phyloP scores from a whole-genome alignment of 1,140 invertebrate species.

The Aphis craccivora region DNA sequence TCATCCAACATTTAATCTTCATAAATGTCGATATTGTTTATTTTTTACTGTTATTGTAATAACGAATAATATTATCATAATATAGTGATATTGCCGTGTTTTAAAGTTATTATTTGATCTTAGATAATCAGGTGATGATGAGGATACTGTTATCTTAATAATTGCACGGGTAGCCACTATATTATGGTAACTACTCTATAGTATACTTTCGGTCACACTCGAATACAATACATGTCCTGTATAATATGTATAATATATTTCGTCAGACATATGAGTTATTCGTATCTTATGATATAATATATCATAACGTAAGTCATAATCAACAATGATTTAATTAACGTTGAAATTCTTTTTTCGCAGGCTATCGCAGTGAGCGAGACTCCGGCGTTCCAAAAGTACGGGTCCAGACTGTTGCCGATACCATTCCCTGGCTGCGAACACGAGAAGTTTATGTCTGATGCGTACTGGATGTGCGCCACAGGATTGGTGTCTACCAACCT shows the following conservation, averaged over 20 bases:
- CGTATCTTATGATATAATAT: neutral
- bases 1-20: no score
- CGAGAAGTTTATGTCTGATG: slow-evolving; percentile 62
- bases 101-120: no score
- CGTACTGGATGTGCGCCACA: slow-evolving; percentile 65
- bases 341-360: slow-evolving; percentile 43
- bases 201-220: neutral
- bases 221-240: neutral
- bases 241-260: neutral
- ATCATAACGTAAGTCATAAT: neutral
- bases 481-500: slow-evolving; percentile 61
- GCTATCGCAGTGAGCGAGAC: slow-evolving; percentile 71
- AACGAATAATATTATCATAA: no score
- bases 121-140: no score
- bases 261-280: neutral
- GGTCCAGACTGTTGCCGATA: slow-evolving; percentile 56
- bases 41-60: no score
- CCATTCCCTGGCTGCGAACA: slow-evolving; percentile 61
- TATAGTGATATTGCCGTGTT: no score
- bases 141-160: no score
- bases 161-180: no score
- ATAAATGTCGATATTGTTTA: no score
- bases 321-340: neutral
- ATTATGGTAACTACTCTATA: neutral
- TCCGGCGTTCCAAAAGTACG: slow-evolving; percentile 69